These are phyloP conservation scores for Zoanthus sociatus DNA, from an alignment of 92 coral and sea anemone species.

Conservation along the genomic window DNA sequence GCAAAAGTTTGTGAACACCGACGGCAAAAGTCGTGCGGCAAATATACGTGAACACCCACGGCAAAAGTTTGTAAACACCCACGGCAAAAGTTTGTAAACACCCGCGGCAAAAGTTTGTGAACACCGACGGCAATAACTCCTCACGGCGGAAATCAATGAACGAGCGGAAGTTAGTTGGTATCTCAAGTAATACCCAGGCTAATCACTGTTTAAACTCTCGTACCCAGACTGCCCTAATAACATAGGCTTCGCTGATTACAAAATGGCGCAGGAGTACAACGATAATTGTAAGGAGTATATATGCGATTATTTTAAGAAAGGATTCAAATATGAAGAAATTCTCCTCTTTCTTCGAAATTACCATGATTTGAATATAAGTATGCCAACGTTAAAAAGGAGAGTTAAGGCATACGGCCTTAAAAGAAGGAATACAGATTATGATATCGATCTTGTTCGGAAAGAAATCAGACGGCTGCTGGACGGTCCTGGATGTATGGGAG, in stretches of 20 bases:
- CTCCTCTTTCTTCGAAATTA: conserved; percentile 33
- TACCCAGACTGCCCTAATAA: background rate
- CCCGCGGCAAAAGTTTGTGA: background rate
- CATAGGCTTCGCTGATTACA: conserved; percentile 6
- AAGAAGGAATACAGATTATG: conserved; percentile 17
- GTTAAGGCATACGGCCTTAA: conserved; percentile 41
- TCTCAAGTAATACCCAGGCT: background rate
- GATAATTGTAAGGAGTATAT: conserved; percentile 25
- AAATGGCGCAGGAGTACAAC: conserved; percentile 50
- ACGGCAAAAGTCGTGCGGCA: background rate
- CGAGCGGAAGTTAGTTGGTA: background rate
- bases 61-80: no score
- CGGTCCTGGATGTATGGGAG: conserved; percentile 18
- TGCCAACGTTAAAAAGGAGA: conserved; percentile 35
- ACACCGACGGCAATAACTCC: conserved; percentile 5
- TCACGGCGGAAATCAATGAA: background rate
- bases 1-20: no score
- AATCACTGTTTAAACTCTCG: background rate
- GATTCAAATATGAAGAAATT: conserved; percentile 49
- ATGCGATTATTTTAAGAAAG: conserved; percentile 48
- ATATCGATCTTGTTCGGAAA: background rate
- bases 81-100: no score
- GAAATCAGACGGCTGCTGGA: conserved; percentile 5
- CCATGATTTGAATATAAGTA: conserved; percentile 45
- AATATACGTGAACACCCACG: no score